phyloP scores from a whole-genome alignment of 2,113 vertebrate species.

The Centropus bengalensis region DNA sequence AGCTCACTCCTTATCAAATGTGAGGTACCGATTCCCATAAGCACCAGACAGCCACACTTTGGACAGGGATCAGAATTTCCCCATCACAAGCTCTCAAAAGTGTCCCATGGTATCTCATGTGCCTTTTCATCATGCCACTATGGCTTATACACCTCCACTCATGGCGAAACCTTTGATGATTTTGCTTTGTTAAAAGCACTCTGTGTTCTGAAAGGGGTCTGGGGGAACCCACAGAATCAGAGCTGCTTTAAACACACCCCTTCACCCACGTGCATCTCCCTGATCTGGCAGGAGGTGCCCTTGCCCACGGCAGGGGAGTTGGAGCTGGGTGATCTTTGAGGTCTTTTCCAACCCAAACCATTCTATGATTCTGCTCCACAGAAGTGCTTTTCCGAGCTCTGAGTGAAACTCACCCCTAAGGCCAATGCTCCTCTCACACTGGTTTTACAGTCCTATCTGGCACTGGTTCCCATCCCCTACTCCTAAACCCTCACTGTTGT shows the following conservation, averaged over 20 bases:
- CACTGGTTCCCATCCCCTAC: not conserved
- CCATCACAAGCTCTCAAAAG: not conserved
- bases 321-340: no score
- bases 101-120: not conserved
- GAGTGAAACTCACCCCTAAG: not conserved
- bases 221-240: not conserved
- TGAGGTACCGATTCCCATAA: not conserved
- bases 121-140: not conserved
- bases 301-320: no score
- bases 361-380: not conserved
- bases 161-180: not conserved
- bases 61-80: not conserved
- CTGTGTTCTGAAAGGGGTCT: not conserved
- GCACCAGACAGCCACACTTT: not conserved
- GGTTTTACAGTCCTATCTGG: not conserved
- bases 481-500: not conserved
- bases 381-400: not conserved
- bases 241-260: not conserved
- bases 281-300: no score
- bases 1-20: not conserved
- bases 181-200: not conserved
- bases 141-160: not conserved
- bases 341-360: no score
- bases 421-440: accelerated
- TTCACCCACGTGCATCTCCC: accelerated